Base-by-base conservation (phyloP, 2,888 invertebrate species). In the Sarcophaga caerulescens region DNA sequence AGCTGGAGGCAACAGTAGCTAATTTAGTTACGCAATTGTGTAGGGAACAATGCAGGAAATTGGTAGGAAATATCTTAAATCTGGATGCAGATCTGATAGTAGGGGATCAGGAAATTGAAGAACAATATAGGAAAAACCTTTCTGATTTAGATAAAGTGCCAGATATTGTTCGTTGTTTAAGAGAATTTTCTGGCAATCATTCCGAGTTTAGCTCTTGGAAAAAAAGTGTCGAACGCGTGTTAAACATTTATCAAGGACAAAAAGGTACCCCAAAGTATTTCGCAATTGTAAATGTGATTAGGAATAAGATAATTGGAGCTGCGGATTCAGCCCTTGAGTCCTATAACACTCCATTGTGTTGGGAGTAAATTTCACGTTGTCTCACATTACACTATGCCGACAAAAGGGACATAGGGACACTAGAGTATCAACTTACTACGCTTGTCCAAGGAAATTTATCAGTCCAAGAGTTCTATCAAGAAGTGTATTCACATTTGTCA, bases 401-500 rank as follows among this genome's bases (percentile, higher is more conserved):
- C 23, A 23, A 23, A 23, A 23, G 23, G 23, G 25, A 25, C 25
- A 25, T 5, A 25, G 25, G 25, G 25, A 5, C 25, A 25, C 25
- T 25, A 25, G 25, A 4, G 4, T 25, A 25, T 25, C 25, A 25
- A 25, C 25, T 25, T 5, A 25, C 25, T 11, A 70, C 57, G 11
- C 57, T 25, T 57, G 70, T 70, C 17, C 70, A 59, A 11, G 70
- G 70, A 17, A 57, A 57, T 17, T 57, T 17, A n/a, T 25, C 70
- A 10, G 57, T 70, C 14, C 70, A 70, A 2, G 70, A 57, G 11
- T 59, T 70, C 57, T 70, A 70, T 70, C 25, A 25, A 25, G 25
- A 25, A 25, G 25, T 25, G 25, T 25, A 25, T 25, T 25, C 25
- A 4, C 25, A 25, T 25, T 25, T 25, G 4, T 25, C 25, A 25